Conservation (phyloP, 2,797 vertebrate genomes). For the Acrossocheilus wenchowensis region DNA sequence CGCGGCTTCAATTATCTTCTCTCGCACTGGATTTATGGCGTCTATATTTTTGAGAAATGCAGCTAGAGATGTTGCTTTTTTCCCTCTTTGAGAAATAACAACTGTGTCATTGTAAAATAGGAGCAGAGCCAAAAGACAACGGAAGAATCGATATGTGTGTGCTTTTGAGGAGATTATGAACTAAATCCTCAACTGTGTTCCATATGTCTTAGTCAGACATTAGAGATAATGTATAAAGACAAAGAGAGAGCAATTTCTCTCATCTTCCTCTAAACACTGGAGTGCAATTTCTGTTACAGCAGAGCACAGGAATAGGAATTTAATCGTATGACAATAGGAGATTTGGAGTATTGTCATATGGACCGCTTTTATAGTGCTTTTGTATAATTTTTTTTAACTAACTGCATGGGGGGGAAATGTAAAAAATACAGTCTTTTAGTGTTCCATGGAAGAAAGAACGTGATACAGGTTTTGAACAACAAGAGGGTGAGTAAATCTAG, state of each 20-base stretch:
- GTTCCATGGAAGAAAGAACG: background rate
- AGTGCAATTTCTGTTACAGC: background rate
- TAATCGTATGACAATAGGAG: background rate
- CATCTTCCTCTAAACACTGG: conserved; percentile 37
- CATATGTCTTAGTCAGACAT: conserved; percentile 65
- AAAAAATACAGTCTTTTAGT: background rate
- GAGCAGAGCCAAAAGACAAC: conserved; percentile 57
- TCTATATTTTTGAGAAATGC: conserved; percentile 65
- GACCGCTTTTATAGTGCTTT: background rate
- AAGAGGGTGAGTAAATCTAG: background rate
- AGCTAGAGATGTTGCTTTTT: conserved; percentile 51
- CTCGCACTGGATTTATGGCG: conserved; percentile 63
- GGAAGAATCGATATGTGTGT: conserved; percentile 67
- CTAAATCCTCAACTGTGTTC: conserved; percentile 71
- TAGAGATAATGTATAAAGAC: conserved; percentile 60
- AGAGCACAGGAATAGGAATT: background rate
- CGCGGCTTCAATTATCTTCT: conserved; percentile 64
- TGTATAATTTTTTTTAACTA: background rate
- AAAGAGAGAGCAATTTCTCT: conserved; percentile 9
- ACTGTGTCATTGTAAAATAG: conserved; percentile 62
- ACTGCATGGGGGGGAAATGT: no score
- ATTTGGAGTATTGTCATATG: background rate
- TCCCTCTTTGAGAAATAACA: conserved; percentile 59
- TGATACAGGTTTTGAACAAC: background rate
- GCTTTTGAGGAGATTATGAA: conserved; percentile 70